Percentiles rank a stretch among this genome's conserved stretches.
These are phyloP conservation scores for Heliconius charithonia DNA, from an alignment of 2,888 invertebrate genomes.

Conservation along the genomic window DNA sequence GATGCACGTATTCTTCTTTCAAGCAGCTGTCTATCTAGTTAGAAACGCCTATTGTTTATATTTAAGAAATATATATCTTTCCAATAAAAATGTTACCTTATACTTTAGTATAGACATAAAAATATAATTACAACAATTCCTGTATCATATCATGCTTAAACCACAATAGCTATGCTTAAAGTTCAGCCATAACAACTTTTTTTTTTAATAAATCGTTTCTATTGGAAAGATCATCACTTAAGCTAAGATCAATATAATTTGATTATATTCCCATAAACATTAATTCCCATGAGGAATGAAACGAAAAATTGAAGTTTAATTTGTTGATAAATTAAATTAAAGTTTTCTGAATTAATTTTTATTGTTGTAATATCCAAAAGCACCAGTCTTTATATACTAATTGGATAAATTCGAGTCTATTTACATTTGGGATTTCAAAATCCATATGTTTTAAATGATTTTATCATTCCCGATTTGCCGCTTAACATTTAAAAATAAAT, in stretches of 20 bases:
- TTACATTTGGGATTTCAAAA: slow-evolving; percentile 40
- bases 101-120: not conserved
- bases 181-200: not conserved
- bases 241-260: slow-evolving; percentile 74
- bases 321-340: slow-evolving; percentile 51
- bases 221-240: slow-evolving; percentile 76
- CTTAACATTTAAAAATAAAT: slow-evolving; percentile 40
- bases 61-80: slow-evolving; percentile 75
- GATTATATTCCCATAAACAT: slow-evolving; percentile 70
- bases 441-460: slow-evolving; percentile 38
- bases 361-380: slow-evolving; percentile 79
- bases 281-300: slow-evolving; percentile 82
- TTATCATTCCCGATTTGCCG: slow-evolving; percentile 43
- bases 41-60: slow-evolving; percentile 80
- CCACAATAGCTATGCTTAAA: not conserved
- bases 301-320: slow-evolving; percentile 75
- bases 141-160: not conserved
- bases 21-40: slow-evolving; percentile 83
- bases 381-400: slow-evolving; percentile 73
- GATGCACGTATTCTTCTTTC: slow-evolving; percentile 82
- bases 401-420: slow-evolving; percentile 40
- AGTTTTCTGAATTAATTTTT: slow-evolving; percentile 56
- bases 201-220: slow-evolving; percentile 52
- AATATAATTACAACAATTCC: not conserved
- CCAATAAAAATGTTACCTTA: slow-evolving; percentile 55